phyloP scores from a whole-genome alignment of 1,140 invertebrate species.

The Drosophila erecta region DNA sequence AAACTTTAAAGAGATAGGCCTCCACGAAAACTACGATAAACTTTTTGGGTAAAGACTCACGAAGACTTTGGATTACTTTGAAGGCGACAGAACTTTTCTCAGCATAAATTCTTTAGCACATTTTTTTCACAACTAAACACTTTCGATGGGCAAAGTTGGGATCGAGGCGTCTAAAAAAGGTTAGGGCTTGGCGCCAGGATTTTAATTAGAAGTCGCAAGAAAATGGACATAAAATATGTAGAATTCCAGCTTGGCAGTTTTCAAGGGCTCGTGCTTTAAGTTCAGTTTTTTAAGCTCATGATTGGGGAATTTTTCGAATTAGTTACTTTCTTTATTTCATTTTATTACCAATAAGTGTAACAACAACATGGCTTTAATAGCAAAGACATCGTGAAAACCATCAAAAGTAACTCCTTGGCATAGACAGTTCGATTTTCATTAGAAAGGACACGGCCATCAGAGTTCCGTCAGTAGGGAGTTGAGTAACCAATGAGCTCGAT shows the following conservation, averaged over 20 bases:
- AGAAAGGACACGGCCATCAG: constrained; percentile 34
- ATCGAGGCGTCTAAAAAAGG: constrained; percentile 40
- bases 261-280: neutral
- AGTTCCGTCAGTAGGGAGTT: neutral
- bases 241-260: constrained; percentile 3
- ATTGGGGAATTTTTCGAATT: no score
- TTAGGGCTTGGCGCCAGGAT: constrained; percentile 15
- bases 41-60: constrained; percentile 36
- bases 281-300: neutral
- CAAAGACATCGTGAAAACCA: neutral
- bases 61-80: constrained; percentile 45
- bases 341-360: neutral
- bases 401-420: constrained; percentile 7
- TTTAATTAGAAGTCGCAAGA: constrained; percentile 43
- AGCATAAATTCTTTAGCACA: constrained; percentile 23
- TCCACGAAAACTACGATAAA: constrained; percentile 36
- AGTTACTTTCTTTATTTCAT: no score
- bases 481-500: neutral
- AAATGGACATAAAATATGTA: constrained; percentile 36
- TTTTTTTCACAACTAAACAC: constrained; percentile 61
- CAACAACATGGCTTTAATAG: neutral
- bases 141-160: constrained; percentile 20
- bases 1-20: constrained; percentile 59
- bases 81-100: constrained; percentile 44
- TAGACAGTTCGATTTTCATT: constrained; percentile 60